Evolutionary conservation across 2,113 vertebrate genomes (phyloP).

Genomic region (Muntiacus reevesi): DNA sequence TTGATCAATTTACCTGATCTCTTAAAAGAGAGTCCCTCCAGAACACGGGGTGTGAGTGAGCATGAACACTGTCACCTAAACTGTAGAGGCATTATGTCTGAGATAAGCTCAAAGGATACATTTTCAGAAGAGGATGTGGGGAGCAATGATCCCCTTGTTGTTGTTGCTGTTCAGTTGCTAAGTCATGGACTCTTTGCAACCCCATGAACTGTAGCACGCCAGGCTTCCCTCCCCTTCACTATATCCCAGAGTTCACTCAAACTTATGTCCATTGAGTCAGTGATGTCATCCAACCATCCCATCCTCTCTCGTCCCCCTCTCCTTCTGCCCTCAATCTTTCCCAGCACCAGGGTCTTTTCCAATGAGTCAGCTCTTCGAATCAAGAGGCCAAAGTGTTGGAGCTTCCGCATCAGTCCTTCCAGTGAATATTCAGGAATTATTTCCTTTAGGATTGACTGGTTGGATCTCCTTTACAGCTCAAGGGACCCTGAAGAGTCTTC

Average conservation of each 20-base stretch:
- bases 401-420: neutral
- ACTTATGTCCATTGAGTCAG: neutral
- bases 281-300: neutral
- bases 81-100: neutral
- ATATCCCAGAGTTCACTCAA: neutral
- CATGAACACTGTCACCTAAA: neutral
- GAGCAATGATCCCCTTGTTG: neutral
- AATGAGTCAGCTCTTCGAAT: neutral
- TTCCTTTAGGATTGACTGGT: neutral
- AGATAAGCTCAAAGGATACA: neutral
- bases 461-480: neutral
- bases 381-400: neutral
- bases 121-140: neutral
- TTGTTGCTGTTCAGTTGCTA: neutral
- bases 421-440: neutral
- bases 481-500: neutral
- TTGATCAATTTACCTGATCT: neutral
- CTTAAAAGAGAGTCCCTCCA: neutral
- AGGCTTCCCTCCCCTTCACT: neutral
- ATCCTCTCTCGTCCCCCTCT: neutral
- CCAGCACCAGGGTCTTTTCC: neutral
- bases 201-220: neutral
- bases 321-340: neutral
- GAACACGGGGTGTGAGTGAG: neutral
- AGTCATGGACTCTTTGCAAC: neutral